phyloP scores from a whole-genome alignment of 2,113 vertebrate genomes.

The Ceyx melanurus region DNA sequence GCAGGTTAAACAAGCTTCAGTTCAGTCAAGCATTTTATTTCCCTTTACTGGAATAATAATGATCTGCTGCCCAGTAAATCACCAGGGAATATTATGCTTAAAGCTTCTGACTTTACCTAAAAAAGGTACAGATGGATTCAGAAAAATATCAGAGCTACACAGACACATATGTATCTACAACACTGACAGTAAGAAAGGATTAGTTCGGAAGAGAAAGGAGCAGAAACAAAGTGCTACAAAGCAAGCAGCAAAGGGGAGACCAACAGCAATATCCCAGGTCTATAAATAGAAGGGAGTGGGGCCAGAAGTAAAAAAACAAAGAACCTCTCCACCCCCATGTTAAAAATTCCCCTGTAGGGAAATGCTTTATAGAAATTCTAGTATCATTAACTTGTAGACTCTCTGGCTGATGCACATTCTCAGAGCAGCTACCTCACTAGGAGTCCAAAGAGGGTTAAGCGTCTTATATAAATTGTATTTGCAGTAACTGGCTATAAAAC shows the following conservation, averaged over 20 bases:
- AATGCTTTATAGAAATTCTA: not conserved
- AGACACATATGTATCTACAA: not conserved
- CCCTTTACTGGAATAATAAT: slow-evolving; percentile 30
- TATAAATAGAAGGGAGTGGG: not conserved
- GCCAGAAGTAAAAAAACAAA: not conserved
- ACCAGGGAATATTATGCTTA: not conserved
- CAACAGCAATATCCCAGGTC: not conserved
- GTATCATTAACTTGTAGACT: not conserved
- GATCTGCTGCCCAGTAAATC: slow-evolving; percentile 22
- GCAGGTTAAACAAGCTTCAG: slow-evolving; percentile 1
- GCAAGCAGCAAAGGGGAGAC: not conserved
- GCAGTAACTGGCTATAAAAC: slow-evolving; percentile 57
- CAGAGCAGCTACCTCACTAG: not conserved
- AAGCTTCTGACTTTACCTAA: not conserved
- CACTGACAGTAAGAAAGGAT: not conserved
- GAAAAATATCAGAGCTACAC: not conserved
- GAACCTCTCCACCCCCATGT: not conserved
- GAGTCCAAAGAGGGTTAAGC: not conserved
- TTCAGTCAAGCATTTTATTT: slow-evolving; percentile 60
- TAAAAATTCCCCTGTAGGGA: not conserved
- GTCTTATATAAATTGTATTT: slow-evolving; percentile 44
- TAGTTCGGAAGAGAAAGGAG: not conserved
- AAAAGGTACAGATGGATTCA: slow-evolving; percentile 16
- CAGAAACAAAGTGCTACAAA: not conserved
- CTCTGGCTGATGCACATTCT: not conserved